These are phyloP conservation scores for Dryocosmus kuriphilus DNA, from an alignment of 2,888 invertebrate genomes.

Conservation along the genomic window DNA sequence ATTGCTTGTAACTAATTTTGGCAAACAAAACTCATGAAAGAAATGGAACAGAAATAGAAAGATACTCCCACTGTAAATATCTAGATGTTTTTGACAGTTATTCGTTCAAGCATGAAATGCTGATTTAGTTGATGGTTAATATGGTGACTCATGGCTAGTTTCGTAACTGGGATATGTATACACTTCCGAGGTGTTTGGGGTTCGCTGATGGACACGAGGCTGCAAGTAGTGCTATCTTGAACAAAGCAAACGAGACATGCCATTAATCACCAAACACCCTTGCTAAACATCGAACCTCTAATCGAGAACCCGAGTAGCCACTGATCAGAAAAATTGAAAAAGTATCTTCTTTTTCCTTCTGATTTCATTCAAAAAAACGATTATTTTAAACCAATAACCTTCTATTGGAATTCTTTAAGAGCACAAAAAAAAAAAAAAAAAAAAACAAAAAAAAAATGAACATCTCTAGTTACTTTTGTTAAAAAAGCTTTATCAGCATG, in stretches of 20 bases:
- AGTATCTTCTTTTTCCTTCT: background rate
- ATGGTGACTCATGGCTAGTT: constrained; percentile 7
- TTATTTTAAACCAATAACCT: background rate
- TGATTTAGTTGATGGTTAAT: background rate
- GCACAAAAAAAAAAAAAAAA: too few relatives aligned
- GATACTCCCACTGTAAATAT: background rate
- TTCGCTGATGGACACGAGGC: background rate
- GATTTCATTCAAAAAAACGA: background rate
- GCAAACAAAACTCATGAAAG: background rate
- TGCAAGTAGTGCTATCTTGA: background rate
- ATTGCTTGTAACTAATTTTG: background rate
- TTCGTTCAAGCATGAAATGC: background rate
- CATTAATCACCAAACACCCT: constrained; percentile 14
- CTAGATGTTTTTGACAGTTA: background rate
- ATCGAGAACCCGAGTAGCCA: background rate
- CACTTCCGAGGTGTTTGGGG: background rate
- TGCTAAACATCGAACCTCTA: background rate
- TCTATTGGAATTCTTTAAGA: background rate
- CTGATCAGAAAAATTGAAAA: background rate
- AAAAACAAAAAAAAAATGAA: too few relatives aligned
- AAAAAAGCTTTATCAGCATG: too few relatives aligned
- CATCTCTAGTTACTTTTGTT: too few relatives aligned
- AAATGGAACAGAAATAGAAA: background rate
- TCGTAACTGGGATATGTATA: background rate
- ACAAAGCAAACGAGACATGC: constrained; percentile 10